Evolutionary conservation across 35 echinoderm and acorn worm species (phyloP).

Genomic region (Ophioderma brevispina): DNA sequence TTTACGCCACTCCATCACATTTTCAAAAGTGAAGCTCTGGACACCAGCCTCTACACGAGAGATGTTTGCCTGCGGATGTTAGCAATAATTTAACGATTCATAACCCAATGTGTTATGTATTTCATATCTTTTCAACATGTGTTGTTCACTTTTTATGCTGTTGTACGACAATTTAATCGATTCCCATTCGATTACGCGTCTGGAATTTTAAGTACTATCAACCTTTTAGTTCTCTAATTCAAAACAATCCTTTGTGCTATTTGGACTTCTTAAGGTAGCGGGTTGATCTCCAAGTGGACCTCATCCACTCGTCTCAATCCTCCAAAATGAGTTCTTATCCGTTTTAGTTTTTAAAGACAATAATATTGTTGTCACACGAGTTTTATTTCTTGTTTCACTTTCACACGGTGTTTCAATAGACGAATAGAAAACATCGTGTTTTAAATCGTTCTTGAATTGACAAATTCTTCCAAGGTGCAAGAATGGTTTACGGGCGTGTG

Average conservation of each 20-base stretch:
- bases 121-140: not conserved
- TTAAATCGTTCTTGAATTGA: not conserved
- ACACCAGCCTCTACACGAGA: not conserved
- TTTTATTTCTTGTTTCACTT: not conserved
- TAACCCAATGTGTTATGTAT: not conserved
- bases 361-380: not conserved
- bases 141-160: constrained; percentile 6
- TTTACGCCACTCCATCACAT: not conserved
- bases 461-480: not conserved
- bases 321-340: not conserved
- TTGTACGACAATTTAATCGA: not conserved
- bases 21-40: not conserved
- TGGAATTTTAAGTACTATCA: constrained; percentile 1
- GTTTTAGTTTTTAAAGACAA: not conserved
- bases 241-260: not conserved
- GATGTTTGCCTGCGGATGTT: not conserved
- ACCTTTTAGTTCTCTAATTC: not conserved
- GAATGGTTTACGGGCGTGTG: not conserved
- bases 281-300: not conserved
- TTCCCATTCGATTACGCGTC: not conserved
- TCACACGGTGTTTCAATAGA: not conserved
- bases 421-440: constrained; percentile 1
- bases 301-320: not conserved
- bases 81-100: not conserved
- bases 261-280: not conserved